Base-by-base conservation (phyloP, 2,888 invertebrate genomes). In the Eumerus sabulonum region DNA sequence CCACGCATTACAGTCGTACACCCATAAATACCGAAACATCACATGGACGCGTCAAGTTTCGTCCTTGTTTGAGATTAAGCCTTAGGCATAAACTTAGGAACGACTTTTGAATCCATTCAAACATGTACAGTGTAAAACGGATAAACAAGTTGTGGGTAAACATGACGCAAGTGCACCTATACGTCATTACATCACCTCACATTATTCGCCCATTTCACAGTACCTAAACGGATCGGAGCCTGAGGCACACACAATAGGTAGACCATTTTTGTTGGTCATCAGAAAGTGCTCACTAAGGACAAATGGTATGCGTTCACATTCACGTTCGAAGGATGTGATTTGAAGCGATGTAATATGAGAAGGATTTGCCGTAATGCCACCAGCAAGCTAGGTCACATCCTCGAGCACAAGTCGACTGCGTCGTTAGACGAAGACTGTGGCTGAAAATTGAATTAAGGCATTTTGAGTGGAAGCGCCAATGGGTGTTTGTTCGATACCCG, bases 371-470 rank as follows among this genome's bases (percentile, higher is more conserved):
- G 13, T 45, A 57, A 57, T 57, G 13, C 19, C 35, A 44, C 19
- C 57, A 44, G 13, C 14, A 0, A 27, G 27, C 57, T 7, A 27
- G 27, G 27, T 27, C 44, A 35, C 19, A 44, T 44, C 42, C 42
- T 18, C 44, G 27, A 27, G 27, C 19, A 56, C 56, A 42, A 54
- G 36, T 54, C 53, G 38, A 54, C 17, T 42, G 42, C 40, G 44
- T 19, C 16, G 40, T 12, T 16, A 16, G 57, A 27, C 44, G 42
- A 56, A 42, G 44, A 14, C 56, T 18, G 44, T 44, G 27, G 19
- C 42, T 16, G 57, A 44, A 57, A 57, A 57, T 57, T 57, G 42
- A 57, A 57, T 57, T 57, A 44, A 44, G 13, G 57, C 57, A 57
- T 16, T 47, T 27, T 27, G n/a, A n/a, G n/a, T n/a, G n/a, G n/a